Conservation (phyloP, 2,113 vertebrate species). For the Xiphophorus maculatus region DNA sequence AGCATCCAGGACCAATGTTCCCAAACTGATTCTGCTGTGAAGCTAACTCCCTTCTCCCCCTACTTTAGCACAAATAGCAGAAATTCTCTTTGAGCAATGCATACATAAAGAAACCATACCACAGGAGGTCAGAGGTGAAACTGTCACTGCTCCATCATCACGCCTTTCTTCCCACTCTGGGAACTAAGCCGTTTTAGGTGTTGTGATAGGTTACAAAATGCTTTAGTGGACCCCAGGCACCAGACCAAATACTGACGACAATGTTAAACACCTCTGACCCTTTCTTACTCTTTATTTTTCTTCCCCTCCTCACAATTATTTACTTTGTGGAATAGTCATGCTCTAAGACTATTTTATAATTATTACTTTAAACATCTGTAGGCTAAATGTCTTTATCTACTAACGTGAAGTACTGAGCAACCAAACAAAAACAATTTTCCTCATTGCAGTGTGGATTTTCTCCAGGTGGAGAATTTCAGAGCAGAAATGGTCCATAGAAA, state of each 20-base stretch:
- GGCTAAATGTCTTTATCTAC: neutral
- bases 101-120: neutral
- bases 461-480: neutral
- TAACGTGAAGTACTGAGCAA: neutral
- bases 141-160: neutral
- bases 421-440: neutral
- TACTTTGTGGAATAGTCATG: neutral
- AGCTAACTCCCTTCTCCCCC: neutral
- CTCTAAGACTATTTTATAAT: neutral
- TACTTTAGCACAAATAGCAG: no score
- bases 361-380: neutral
- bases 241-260: neutral
- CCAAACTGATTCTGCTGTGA: neutral
- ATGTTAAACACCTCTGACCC: neutral
- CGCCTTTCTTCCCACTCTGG: neutral
- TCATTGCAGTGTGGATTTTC: neutral
- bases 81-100: neutral
- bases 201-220: neutral
- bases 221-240: neutral
- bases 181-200: neutral
- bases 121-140: neutral
- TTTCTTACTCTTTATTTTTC: neutral
- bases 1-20: neutral
- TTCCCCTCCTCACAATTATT: neutral
- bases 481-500: constrained; percentile 29